Evolutionary conservation across 1,140 invertebrate genomes (phyloP).

Genomic region (Himalopsyche phryganea): DNA sequence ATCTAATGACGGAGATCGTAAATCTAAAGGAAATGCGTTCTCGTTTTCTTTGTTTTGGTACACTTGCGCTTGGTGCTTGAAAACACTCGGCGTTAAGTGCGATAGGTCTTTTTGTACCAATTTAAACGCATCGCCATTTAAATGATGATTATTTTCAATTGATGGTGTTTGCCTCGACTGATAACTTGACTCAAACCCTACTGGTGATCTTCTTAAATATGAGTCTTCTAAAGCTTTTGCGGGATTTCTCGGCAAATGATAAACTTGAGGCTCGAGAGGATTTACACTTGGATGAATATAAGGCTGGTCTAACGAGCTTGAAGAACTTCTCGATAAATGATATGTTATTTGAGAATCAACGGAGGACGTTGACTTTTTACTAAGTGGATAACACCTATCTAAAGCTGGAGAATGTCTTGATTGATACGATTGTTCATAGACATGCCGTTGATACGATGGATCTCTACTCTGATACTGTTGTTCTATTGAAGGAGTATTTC

Average conservation of each 20-base stretch:
- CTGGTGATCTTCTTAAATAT: slow-evolving; percentile 25
- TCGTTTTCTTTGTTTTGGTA: slow-evolving; percentile 28
- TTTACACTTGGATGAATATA: slow-evolving; percentile 44
- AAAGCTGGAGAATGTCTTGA: slow-evolving; percentile 27
- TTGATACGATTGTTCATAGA: slow-evolving; percentile 10
- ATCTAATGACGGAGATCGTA: slow-evolving; percentile 39
- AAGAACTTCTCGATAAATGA: slow-evolving; percentile 36
- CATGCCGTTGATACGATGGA: slow-evolving; percentile 22
- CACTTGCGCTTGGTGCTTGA: slow-evolving; percentile 28
- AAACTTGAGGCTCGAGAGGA: slow-evolving; percentile 39
- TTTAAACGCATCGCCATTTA: slow-evolving; percentile 21
- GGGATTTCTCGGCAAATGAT: slow-evolving; percentile 29
- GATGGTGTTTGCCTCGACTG: slow-evolving; percentile 27
- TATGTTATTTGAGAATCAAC: slow-evolving; percentile 34
- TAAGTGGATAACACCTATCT: slow-evolving; percentile 29
- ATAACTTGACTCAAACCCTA: slow-evolving; percentile 24
- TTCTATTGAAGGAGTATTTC: slow-evolving; percentile 29
- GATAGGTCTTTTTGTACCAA: slow-evolving; percentile 25
- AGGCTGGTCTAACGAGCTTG: slow-evolving; percentile 32
- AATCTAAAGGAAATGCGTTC: slow-evolving; percentile 34
- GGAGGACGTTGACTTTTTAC: slow-evolving; percentile 30
- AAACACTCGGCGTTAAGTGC: slow-evolving; percentile 27
- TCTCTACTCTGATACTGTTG: slow-evolving; percentile 25
- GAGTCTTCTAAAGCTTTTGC: slow-evolving; percentile 32
- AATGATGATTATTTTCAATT: slow-evolving; percentile 28